Evolutionary conservation across 2,113 vertebrate genomes (phyloP).

Genomic region (Coregonus clupeaformis): DNA sequence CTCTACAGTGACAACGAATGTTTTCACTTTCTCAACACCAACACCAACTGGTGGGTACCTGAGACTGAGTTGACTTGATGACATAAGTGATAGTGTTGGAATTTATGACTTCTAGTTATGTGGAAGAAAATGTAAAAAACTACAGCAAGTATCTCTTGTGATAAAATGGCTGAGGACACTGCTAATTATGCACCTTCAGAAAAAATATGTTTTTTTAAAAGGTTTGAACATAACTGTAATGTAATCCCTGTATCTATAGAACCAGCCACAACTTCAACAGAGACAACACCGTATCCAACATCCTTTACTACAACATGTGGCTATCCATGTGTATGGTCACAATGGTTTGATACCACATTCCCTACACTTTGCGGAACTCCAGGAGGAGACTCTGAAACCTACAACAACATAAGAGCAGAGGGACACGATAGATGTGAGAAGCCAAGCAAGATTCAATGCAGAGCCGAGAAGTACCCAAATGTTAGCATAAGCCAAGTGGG

Average conservation of each 20-base stretch:
- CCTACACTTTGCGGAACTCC: constrained; percentile 49
- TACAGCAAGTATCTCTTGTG: not conserved
- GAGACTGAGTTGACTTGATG: too few species aligned
- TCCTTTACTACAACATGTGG: constrained; percentile 13
- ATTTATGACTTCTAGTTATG: too few species aligned
- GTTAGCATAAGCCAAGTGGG: constrained; percentile 35
- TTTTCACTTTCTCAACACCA: constrained; percentile 69
- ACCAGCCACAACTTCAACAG: rapidly evolving
- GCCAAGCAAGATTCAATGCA: constrained; percentile 65
- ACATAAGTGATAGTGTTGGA: too few species aligned
- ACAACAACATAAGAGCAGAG: constrained; percentile 32
- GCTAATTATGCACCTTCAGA: too few species aligned
- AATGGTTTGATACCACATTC: constrained; percentile 67
- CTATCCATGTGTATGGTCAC: constrained; percentile 61
- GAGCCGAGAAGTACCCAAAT: constrained; percentile 60
- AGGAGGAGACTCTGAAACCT: constrained; percentile 68
- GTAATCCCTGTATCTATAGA: constrained; percentile 24
- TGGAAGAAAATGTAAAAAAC: too few species aligned
- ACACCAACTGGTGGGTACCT: constrained; percentile 34
- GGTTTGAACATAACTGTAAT: constrained; percentile 4
- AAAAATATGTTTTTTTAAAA: not conserved
- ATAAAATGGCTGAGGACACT: not conserved
- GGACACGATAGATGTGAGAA: constrained; percentile 53
- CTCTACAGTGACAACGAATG: constrained; percentile 4
- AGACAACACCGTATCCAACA: constrained; percentile 6